These are phyloP conservation scores for Cyprinus carpio DNA, from an alignment of 2,113 vertebrate genomes.

Conservation along the genomic window DNA sequence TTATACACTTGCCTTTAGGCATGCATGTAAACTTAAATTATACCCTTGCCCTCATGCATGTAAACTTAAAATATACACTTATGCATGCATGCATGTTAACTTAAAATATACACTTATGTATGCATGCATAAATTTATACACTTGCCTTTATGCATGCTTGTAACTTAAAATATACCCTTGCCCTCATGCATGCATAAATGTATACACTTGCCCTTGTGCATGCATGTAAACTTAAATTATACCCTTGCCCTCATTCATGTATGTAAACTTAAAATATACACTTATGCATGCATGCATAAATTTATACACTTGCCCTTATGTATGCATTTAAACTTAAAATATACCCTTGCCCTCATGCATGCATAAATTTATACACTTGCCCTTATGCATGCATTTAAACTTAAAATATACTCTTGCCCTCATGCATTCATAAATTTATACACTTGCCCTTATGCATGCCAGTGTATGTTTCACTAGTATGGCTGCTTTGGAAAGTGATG, in stretches of 20 bases:
- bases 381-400: neutral
- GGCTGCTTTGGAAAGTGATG: constrained; percentile 39
- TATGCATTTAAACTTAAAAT: neutral
- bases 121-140: neutral
- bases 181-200: neutral
- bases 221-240: neutral
- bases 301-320: neutral
- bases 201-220: neutral
- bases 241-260: neutral
- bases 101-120: neutral
- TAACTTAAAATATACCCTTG: neutral
- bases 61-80: no score
- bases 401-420: neutral
- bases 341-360: neutral
- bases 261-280: no score
- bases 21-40: neutral
- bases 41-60: neutral
- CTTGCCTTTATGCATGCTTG: neutral
- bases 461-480: neutral
- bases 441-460: no score
- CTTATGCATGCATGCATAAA: neutral
- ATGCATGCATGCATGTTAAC: no score
- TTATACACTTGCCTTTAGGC: no score
- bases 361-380: neutral
- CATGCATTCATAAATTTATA: neutral